Base-by-base conservation (phyloP, 1,140 invertebrate genomes). In the Cataglyphis hispanica region DNA sequence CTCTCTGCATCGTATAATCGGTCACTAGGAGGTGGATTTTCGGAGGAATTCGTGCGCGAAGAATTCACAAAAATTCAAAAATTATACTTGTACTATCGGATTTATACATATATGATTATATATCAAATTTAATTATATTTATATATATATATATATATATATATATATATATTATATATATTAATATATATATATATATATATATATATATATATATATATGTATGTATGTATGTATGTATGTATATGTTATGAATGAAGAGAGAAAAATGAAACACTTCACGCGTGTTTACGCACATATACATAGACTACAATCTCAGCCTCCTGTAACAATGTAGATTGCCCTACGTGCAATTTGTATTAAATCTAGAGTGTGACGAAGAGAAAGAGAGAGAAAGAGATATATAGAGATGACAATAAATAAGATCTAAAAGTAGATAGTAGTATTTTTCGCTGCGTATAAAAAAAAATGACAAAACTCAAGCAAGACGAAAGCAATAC, bases 391-490 rank as follows among this genome's bases (percentile, higher is more conserved):
- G 22, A 53, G 37, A 70, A 10, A 70, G 37, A 69, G 19, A 67
- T 11, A 72, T 19, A 50, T 50, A 50, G 27, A 83, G 60, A 90
- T 86, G 86, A 91, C 40, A 90, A 92, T 90, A 92, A 91, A 92
- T 91, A 90, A 89, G 37, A 87, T 84, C 67, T 84, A 87, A 90
- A 83, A 83, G 67, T 83, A 81, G 70, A 56, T 86, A 87, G 66
- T 37, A 37, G 58, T 89, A 89, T 66, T 87, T 58, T 53, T 80
- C 43, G 37, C 53, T 86, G 75, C 85, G 46, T 86, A 86, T 7
- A 84, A 72, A 87, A 92, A 87, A 86, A 91, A 87, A 86, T 67
- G 63, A 81, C 43, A 81, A 90, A 92, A 91, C 86, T 89, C 74
- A 89, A 92, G 87, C 85, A 76, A 87, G 64, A 84, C 58, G 34